Base-by-base conservation (phyloP, 1,140 invertebrate species). In the Andricus grossulariae region DNA sequence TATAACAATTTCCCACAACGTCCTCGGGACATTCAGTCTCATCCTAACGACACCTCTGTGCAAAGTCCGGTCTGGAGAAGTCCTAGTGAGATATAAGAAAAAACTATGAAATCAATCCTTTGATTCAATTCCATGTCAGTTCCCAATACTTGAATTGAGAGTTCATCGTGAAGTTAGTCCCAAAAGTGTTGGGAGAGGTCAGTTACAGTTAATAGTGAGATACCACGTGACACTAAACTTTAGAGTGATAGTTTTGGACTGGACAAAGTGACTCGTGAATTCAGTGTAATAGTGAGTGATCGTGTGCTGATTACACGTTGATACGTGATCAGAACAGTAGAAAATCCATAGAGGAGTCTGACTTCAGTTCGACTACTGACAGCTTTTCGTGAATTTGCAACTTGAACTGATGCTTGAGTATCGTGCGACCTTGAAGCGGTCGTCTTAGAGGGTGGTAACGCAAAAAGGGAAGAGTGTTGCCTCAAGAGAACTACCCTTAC, bases 401-500 rank as follows among this genome's bases (percentile, higher is more conserved):
- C 39, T 45, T 54, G 52, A 19, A 54, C 52, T 54, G 52, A 54
- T 54, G 52, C n/a, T 10, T 11, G 52, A 10, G 74, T 78, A 72
- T 50, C 13, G 70, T 50, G 77, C 50, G 73, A 66, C 75, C 70
- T 18, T 70, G 73, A 54, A 55, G 71, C 60, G 70, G 72, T 80
- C 81, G 60, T 74, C 55, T 71, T 73, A 73, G 73, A 78, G 81
- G 73, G 72, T 78, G 78, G 72, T 79, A 75, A 52, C 25, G 72
- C 74, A 55, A 84, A 86, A 80, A 71, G 82, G 80, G 75, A 84
- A 86, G 80, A 80, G 82, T 85, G 86, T 84, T 88, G 87, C 88
- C 86, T 78, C 85, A 85, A 77, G 81, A 88, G 83, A 84, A 76
- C 73, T 77, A 71, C 81, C 76, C 83, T 78, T 84, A 91, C 90